Conservation (phyloP, 2,888 invertebrate species). For the Polydrusus cervinus region DNA sequence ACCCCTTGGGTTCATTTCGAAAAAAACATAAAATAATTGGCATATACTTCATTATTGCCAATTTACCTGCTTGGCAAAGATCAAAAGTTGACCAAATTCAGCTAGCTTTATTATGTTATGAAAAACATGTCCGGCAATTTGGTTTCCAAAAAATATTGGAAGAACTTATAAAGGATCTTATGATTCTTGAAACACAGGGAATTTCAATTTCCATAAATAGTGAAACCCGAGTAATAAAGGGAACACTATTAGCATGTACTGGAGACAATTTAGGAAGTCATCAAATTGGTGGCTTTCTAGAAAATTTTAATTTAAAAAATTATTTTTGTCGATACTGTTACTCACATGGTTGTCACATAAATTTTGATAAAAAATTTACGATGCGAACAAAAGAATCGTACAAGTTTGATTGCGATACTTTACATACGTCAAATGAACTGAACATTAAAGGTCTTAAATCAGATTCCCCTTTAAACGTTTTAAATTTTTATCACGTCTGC, state of each 20-base stretch:
- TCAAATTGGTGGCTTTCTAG: constrained; percentile 59
- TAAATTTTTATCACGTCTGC: constrained; percentile 56
- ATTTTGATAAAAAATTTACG: not conserved
- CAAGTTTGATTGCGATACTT: not conserved
- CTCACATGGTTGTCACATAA: constrained; percentile 12
- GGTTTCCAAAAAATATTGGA: constrained; percentile 57
- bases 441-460: constrained; percentile 48
- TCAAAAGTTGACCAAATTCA: constrained; percentile 59
- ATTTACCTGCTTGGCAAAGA: constrained; percentile 58
- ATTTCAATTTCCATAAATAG: constrained; percentile 41
- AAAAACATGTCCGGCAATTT: constrained; percentile 58
- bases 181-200: constrained; percentile 57
- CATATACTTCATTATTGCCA: constrained; percentile 61
- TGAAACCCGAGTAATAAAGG: constrained; percentile 42
- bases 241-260: constrained; percentile 56
- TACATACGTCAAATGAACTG: not conserved
- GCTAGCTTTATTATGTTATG: constrained; percentile 60
- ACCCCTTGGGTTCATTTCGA: constrained; percentile 62
- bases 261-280: constrained; percentile 32
- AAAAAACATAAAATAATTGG: constrained; percentile 62
- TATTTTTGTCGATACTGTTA: constrained; percentile 58
- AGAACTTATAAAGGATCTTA: constrained; percentile 57
- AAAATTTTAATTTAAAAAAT: constrained; percentile 58
- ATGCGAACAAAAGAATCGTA: not conserved
- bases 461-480: constrained; percentile 56